Conservation (phyloP, 2,113 vertebrate genomes). For the Willisornis vidua region DNA sequence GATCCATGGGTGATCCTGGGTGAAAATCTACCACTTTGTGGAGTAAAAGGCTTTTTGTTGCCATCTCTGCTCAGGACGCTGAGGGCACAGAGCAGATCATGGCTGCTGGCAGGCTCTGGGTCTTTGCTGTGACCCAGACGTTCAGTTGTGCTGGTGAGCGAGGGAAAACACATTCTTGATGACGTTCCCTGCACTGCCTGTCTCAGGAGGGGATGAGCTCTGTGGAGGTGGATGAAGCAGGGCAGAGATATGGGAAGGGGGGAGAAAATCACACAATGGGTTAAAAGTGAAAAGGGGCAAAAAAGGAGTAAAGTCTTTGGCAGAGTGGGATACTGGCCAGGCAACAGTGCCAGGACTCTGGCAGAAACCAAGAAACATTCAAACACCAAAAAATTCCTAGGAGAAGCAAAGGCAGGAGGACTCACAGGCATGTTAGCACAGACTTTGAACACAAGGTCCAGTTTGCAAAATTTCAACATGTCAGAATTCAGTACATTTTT, state of each 20-base stretch:
- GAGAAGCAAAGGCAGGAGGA: not conserved
- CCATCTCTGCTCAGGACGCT: fast-evolving
- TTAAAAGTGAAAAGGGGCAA: not conserved
- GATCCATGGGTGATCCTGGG: not conserved
- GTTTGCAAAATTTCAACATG: not conserved
- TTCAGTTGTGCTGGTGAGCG: fast-evolving
- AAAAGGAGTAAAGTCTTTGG: not conserved
- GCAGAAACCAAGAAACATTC: not conserved
- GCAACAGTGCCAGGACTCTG: fast-evolving
- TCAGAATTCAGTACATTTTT: fast-evolving
- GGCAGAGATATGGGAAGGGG: not conserved
- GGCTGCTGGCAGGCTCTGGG: not conserved
- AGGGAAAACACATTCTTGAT: fast-evolving
- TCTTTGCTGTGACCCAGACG: not conserved
- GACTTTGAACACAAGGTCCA: not conserved
- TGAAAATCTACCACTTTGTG: not conserved
- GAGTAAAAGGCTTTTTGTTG: not conserved
- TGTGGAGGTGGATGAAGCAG: not conserved
- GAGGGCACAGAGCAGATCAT: not conserved
- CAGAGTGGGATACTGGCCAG: not conserved
- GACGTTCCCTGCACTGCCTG: fast-evolving
- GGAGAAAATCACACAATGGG: not conserved
- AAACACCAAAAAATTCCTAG: not conserved
- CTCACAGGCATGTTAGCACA: not conserved
- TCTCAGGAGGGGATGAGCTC: not conserved